These are phyloP conservation scores for Rapana venosa DNA, from an alignment of 2,888 invertebrate genomes.

Conservation along the genomic window DNA sequence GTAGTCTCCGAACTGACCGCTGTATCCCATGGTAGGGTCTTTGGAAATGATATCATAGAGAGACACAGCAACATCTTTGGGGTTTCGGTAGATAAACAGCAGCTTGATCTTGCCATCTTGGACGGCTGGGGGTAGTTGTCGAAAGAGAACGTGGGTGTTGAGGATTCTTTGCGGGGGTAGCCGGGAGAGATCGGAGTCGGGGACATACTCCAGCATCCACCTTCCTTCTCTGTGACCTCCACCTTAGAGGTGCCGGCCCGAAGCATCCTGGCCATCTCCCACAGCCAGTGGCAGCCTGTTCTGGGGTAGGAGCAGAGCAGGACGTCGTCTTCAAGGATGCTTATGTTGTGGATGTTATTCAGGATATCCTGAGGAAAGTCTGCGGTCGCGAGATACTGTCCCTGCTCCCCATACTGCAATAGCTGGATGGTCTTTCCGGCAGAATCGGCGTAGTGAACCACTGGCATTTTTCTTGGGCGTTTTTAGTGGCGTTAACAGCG, in stretches of 20 bases:
- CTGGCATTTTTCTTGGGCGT: neutral
- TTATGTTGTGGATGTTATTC: conserved; percentile 30
- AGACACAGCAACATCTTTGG: conserved; percentile 53
- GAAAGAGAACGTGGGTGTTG: conserved; percentile 47
- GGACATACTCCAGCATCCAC: conserved; percentile 48
- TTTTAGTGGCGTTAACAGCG: too few relatives aligned
- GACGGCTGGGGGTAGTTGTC: conserved; percentile 35
- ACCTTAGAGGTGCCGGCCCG: conserved; percentile 28
- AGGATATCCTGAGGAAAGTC: conserved; percentile 4
- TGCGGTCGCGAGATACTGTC: neutral
- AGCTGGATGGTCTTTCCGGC: conserved; percentile 32
- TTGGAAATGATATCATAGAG: conserved; percentile 46
- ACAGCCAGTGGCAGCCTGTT: conserved; percentile 52
- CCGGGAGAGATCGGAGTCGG: conserved; percentile 20
- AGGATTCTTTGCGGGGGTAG: conserved; percentile 47
- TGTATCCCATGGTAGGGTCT: conserved; percentile 33
- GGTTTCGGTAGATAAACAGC: conserved; percentile 49
- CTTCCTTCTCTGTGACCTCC: conserved; percentile 43
- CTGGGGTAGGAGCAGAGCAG: conserved; percentile 47
- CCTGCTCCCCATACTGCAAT: neutral
- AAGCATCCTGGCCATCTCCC: conserved; percentile 50
- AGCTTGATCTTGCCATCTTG: conserved; percentile 46
- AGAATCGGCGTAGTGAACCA: conserved; percentile 8
- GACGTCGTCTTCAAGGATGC: conserved; percentile 41
- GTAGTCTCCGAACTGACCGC: conserved; percentile 38